These are phyloP conservation scores for Scleropages formosus DNA, from an alignment of 2,797 vertebrate species.

Conservation along the genomic window DNA sequence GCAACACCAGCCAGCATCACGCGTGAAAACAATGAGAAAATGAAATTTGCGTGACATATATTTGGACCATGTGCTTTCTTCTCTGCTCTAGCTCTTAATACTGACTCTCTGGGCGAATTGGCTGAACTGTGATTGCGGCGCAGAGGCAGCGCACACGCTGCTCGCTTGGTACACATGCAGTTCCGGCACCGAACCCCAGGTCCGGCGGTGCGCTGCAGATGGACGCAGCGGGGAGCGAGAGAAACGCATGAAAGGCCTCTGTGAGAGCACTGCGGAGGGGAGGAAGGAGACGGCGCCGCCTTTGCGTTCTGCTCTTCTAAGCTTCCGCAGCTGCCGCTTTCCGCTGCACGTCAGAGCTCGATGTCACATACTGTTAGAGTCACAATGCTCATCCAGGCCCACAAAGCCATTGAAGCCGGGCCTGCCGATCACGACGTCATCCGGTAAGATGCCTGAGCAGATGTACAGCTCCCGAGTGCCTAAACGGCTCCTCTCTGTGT, in stretches of 20 bases:
- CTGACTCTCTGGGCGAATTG: neutral
- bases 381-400: no score
- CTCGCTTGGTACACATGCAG: neutral
- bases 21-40: neutral
- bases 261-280: no score
- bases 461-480: neutral
- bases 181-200: neutral
- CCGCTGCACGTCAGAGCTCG: no score
- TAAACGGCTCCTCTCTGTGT: slow-evolving; percentile 5
- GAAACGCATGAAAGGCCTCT: neutral
- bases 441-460: neutral
- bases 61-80: neutral
- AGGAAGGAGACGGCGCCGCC: no score
- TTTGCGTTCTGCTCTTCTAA: no score
- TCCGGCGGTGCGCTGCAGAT: neutral
- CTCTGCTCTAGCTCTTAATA: neutral
- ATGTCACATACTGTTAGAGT: no score
- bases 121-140: no score
- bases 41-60: neutral
- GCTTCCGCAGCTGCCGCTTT: no score
- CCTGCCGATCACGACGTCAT: neutral
- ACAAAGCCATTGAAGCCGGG: no score
- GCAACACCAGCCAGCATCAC: neutral
- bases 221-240: neutral
- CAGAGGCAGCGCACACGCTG: neutral